These are phyloP conservation scores for Esox lucius DNA, from an alignment of 2,797 vertebrate genomes.

Conservation along the genomic window DNA sequence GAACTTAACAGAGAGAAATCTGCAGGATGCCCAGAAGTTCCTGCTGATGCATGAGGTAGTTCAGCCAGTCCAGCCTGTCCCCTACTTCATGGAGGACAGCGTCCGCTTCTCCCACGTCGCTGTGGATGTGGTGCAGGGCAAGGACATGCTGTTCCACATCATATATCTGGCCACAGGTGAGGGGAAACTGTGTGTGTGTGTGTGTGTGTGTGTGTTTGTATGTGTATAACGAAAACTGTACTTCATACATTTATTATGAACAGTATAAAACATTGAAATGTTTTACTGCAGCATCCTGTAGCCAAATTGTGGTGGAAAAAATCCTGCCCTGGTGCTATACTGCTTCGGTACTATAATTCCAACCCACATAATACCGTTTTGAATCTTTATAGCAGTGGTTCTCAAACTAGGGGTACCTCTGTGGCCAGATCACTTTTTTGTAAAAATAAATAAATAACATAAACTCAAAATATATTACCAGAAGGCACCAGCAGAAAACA, in stretches of 20 bases:
- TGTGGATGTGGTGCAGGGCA: conserved; percentile 95
- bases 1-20: conserved; percentile 92
- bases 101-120: conserved; percentile 92
- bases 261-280: too few relatives aligned
- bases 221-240: neutral
- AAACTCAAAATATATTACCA: too few relatives aligned
- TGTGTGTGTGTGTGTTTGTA: neutral
- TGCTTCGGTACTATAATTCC: too few relatives aligned
- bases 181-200: conserved; percentile 2
- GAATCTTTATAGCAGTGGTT: too few relatives aligned
- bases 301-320: too few relatives aligned
- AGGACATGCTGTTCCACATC: conserved; percentile 91
- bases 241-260: neutral
- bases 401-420: too few relatives aligned
- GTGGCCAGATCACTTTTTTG: too few relatives aligned
- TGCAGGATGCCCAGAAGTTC: conserved; percentile 96
- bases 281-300: too few relatives aligned
- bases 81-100: conserved; percentile 95
- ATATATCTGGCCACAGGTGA: conserved; percentile 95
- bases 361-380: too few relatives aligned
- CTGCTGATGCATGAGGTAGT: conserved; percentile 95
- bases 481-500: too few relatives aligned
- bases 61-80: conserved; percentile 85
- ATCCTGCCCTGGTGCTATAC: too few relatives aligned
- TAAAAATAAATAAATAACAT: too few relatives aligned